Evolutionary conservation across 2,113 vertebrate species (phyloP).

Genomic region (Dascyllus trimaculatus): DNA sequence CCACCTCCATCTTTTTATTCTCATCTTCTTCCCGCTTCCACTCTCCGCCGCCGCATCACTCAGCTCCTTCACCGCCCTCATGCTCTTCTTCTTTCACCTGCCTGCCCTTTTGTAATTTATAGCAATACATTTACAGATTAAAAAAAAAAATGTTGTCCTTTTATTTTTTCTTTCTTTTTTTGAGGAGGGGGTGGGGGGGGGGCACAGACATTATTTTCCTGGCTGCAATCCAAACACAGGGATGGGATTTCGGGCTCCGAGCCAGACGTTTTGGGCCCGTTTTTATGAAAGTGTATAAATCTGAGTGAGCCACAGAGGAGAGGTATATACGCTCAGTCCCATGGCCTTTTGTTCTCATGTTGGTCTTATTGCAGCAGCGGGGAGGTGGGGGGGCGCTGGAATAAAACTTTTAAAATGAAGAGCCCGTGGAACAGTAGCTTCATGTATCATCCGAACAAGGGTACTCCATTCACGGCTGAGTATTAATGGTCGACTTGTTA

Average conservation of each 20-base stretch:
- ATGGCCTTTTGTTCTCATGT: constrained; percentile 67
- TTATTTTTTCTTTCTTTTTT: constrained; percentile 38
- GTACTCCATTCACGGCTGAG: constrained; percentile 33
- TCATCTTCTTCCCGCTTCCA: not conserved
- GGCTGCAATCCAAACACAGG: constrained; percentile 68
- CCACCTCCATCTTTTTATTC: constrained; percentile 1
- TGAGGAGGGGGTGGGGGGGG: too few species aligned
- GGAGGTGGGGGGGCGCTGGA: constrained; percentile 22
- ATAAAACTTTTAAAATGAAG: constrained; percentile 52
- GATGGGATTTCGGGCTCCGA: constrained; percentile 60
- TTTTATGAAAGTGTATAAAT: constrained; percentile 84
- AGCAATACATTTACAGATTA: constrained; percentile 44
- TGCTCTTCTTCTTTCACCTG: constrained; percentile 54
- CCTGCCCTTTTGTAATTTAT: constrained; percentile 63
- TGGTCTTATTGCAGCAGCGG: constrained; percentile 48
- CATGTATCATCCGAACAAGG: constrained; percentile 52
- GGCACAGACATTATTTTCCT: constrained; percentile 67
- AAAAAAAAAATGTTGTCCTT: constrained; percentile 11
- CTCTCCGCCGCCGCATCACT: constrained; percentile 28
- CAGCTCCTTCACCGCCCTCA: constrained; percentile 23
- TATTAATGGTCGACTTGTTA: constrained; percentile 34
- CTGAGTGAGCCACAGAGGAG: constrained; percentile 55
- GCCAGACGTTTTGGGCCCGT: constrained; percentile 74
- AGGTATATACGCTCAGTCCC: constrained; percentile 55
- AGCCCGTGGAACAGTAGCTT: constrained; percentile 51